phyloP scores from a whole-genome alignment of 2,888 invertebrate genomes.

The Thecocarcelia acutangulata region DNA sequence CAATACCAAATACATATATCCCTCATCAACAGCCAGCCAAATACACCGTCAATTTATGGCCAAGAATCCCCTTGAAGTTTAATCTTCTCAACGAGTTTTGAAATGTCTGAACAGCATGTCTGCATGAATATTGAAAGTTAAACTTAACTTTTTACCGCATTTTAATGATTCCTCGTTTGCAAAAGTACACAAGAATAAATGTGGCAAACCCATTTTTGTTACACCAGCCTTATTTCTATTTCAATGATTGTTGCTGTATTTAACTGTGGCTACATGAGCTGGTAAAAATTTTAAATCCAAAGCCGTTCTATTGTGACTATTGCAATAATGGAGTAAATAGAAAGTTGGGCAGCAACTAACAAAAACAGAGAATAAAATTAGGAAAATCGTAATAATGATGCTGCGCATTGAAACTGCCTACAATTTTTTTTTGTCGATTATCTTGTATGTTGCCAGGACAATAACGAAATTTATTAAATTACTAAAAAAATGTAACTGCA shows the following conservation, averaged over 20 bases:
- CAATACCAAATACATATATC: neutral
- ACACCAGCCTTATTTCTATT: neutral
- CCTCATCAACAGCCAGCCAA: neutral
- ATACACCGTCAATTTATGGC: neutral
- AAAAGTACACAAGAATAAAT: conserved; percentile 30
- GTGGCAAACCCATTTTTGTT: conserved; percentile 4
- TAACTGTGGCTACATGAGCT: neutral
- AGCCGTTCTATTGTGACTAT: conserved; percentile 3
- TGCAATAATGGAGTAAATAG: conserved; percentile 5
- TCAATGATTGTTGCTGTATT: neutral
- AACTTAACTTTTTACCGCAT: conserved; percentile 36
- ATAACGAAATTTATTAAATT: too few species aligned
- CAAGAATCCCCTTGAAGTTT: neutral
- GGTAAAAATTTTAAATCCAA: neutral
- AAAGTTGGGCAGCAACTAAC: neutral
- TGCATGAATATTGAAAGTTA: conserved; percentile 26
- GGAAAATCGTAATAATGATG: conserved; percentile 25
- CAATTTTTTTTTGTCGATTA: conserved; percentile 8
- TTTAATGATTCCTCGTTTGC: conserved; percentile 26
- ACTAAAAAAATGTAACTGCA: too few species aligned
- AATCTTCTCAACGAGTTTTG: neutral
- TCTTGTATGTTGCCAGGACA: conserved; percentile 14
- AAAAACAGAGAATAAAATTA: neutral
- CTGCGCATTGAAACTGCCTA: neutral
- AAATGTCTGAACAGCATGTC: neutral